Percentiles rank a stretch among this genome's conserved stretches.
Evolutionary conservation across 2,888 invertebrate species (phyloP).

Genomic region (Cephalotes varians): DNA sequence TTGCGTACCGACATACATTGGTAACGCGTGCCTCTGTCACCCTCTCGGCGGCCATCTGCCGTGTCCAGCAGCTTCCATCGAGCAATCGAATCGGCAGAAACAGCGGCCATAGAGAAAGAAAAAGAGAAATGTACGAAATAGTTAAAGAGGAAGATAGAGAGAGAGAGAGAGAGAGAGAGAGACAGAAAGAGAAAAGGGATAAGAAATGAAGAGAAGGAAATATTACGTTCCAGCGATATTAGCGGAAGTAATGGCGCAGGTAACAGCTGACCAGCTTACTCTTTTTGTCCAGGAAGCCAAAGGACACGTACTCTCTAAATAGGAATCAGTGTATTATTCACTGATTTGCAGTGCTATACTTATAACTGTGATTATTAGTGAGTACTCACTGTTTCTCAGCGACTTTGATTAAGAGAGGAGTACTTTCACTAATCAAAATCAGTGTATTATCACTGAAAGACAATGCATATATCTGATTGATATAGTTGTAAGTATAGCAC

Average conservation of each 20-base stretch:
- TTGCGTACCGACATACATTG: conserved; percentile 69
- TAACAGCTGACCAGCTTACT: conserved; percentile 52
- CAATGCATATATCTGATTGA: too few species aligned
- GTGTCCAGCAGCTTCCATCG: conserved; percentile 62
- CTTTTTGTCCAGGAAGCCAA: conserved; percentile 64
- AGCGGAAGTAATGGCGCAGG: conserved; percentile 71
- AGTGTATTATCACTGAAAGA: too few species aligned
- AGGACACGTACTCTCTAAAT: conserved; percentile 33
- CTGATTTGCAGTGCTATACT: too few species aligned
- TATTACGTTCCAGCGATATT: conserved; percentile 57
- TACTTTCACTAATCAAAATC: too few species aligned
- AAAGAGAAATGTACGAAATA: conserved; percentile 9
- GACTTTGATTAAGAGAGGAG: too few species aligned
- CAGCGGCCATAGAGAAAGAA: neutral
- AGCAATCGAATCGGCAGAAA: conserved; percentile 64
- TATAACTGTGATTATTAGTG: too few species aligned
- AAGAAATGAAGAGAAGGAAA: conserved; percentile 1
- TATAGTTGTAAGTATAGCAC: too few species aligned
- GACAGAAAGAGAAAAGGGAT: too few species aligned
- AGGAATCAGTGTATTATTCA: too few species aligned
- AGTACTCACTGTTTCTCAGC: too few species aligned
- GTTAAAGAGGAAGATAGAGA: conserved; percentile 30
- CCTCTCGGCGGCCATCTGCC: conserved; percentile 75
- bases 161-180: conserved; percentile 30
- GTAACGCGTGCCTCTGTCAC: conserved; percentile 77